A percentile compares a stretch with the other conserved stretches of the same genome.
Evolutionary conservation across 1,140 invertebrate genomes (phyloP).

Genomic region (Drosophila malerkotliana): DNA sequence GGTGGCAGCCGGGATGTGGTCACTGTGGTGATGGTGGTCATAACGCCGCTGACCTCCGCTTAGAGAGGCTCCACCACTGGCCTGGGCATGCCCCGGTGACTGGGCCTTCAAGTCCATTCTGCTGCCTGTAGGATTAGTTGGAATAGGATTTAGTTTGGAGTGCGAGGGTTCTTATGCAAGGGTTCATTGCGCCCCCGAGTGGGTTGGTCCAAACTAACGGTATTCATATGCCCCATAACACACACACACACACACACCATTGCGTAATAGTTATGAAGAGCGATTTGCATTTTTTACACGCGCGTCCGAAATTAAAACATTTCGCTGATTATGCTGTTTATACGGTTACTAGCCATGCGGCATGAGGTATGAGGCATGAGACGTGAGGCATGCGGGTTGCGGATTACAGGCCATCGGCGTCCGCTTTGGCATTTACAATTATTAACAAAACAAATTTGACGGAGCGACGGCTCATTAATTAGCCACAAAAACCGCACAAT

Average conservation of each 20-base stretch:
- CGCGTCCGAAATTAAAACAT: conserved; percentile 41
- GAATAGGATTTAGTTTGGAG: too few species aligned
- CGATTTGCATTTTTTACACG: conserved; percentile 41
- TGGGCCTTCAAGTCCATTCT: conserved; percentile 32
- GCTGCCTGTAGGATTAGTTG: conserved; percentile 7
- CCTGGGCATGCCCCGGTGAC: not conserved
- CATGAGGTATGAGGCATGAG: too few species aligned
- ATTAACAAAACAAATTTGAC: conserved; percentile 56
- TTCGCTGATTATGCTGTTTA: conserved; percentile 29
- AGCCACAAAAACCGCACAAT: conserved; percentile 32
- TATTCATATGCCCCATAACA: not conserved
- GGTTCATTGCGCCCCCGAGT: conserved; percentile 28
- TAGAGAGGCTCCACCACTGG: conserved; percentile 9
- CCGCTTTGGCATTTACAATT: conserved; percentile 59
- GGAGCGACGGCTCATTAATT: conserved; percentile 56
- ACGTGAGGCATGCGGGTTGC: too few species aligned
- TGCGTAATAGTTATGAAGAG: conserved; percentile 40
- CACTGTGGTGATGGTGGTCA: conserved; percentile 76
- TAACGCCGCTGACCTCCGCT: conserved; percentile 13
- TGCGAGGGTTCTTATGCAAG: conserved; percentile 13
- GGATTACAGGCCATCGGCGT: not conserved
- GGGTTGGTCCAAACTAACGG: not conserved
- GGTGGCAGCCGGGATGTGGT: conserved; percentile 84
- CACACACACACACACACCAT: not conserved
- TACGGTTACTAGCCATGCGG: not conserved